phyloP scores from a whole-genome alignment of 2,113 vertebrate species.

The Arothron firmamentum region DNA sequence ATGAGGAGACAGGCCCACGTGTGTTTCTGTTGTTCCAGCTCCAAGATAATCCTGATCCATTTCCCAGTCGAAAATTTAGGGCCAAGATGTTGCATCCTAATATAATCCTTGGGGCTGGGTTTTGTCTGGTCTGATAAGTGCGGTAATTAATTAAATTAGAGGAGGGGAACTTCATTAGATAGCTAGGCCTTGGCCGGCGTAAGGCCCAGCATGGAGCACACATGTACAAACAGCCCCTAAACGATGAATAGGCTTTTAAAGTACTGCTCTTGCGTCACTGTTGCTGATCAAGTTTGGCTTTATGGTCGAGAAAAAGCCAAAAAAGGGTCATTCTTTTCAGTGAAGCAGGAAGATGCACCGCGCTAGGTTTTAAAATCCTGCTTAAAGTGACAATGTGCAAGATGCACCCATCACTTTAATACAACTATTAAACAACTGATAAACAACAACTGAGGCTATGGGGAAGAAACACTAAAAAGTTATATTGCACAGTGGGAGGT shows the following conservation, averaged over 20 bases:
- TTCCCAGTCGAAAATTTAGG: slow-evolving; percentile 54
- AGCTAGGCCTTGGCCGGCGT: slow-evolving; percentile 2
- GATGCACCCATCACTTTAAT: no score
- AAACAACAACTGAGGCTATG: no score
- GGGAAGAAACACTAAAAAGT: no score
- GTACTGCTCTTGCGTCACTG: neutral
- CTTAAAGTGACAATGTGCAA: no score
- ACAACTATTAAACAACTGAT: no score
- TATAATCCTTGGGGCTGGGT: slow-evolving; percentile 59
- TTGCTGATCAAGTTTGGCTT: neutral
- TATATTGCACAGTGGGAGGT: no score
- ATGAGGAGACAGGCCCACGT: slow-evolving; percentile 43
- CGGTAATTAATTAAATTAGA: slow-evolving; percentile 62
- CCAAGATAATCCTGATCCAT: slow-evolving; percentile 62
- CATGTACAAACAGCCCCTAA: neutral
- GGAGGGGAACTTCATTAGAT: slow-evolving; percentile 50
- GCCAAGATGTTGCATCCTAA: slow-evolving; percentile 55
- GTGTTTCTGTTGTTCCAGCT: slow-evolving; percentile 46
- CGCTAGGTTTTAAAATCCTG: no score
- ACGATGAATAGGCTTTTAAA: neutral
- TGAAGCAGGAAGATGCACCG: no score
- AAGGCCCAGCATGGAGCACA: slow-evolving; percentile 23
- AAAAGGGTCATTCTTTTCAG: no score
- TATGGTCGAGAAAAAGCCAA: neutral
- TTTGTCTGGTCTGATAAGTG: slow-evolving; percentile 63